Evolutionary conservation across 1,140 invertebrate genomes (phyloP), one percentile per base, ranked within the genome.

Genomic region (Nymphalis io): DNA sequence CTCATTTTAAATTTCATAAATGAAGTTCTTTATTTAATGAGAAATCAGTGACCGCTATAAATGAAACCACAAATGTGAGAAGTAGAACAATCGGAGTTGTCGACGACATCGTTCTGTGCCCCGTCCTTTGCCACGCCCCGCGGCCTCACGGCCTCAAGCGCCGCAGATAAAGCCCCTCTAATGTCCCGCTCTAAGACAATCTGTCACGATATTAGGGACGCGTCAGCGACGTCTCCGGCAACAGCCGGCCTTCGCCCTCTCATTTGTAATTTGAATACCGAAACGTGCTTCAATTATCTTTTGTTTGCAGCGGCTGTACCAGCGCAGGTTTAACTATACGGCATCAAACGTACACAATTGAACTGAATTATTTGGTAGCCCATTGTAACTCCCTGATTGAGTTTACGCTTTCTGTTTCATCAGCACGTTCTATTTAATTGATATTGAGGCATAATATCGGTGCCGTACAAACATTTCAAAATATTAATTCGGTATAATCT

Each of bases 211-310:
- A 64, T 64, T 42, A 64, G 48, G 18, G 44, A 15, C 48, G 18
- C 48, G 48, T 20, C 60, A 23, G 21, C 60, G n/a, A n/a, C n/a
- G 60, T 16, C 58, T 11, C 53, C 23, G 16, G 40, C 2, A 44
- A 10, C 40, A 15, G 12, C 12, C 58, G 20, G 20, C 40, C 59
- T 40, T 51, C 46, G 61, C 62, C 51, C 62, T 57, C 42, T 33
- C 60, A 58, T 62, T 62, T 62, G 51, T 53, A 62, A 61, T 68
- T 68, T 55, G 38, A 61, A 68, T 61, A 55, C 20, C 16, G 57
- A 60, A 66, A 67, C 65, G 57, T 61, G 48, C 59, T 61, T 55
- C 59, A 42, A 61, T 55, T 68, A 62, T 57, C 39, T 68, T 61
- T 68, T 62, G 66, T 57, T 66, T 66, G 55, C 27, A 60, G 40